phyloP scores from a whole-genome alignment of 2,113 vertebrate genomes.

The Garra rufa region DNA sequence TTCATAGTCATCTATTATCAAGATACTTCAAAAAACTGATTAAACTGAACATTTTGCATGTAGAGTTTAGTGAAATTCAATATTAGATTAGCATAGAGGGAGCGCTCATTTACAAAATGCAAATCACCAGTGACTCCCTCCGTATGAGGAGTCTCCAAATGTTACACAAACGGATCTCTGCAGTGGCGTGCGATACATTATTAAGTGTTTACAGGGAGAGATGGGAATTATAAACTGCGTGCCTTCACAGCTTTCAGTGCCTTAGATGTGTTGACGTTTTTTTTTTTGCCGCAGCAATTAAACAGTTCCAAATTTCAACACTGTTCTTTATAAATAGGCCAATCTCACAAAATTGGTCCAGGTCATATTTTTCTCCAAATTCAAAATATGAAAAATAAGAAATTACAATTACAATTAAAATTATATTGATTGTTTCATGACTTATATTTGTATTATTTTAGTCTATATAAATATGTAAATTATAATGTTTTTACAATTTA shows the following conservation, averaged over 20 bases:
- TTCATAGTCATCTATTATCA: not conserved
- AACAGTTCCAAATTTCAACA: conserved; percentile 41
- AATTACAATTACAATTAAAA: not conserved
- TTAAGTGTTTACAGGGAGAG: conserved; percentile 47
- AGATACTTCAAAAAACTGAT: not conserved
- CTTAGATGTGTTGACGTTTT: conserved; percentile 8
- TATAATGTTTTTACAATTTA: too few relatives aligned
- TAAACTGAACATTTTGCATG: not conserved
- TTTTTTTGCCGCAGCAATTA: conserved; percentile 5
- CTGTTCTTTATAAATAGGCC: not conserved
- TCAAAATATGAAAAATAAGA: not conserved
- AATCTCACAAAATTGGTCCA: not conserved
- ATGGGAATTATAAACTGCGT: not conserved
- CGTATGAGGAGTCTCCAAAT: not conserved
- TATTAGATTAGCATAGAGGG: not conserved
- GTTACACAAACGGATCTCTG: not conserved
- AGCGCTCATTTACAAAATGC: conserved; percentile 26
- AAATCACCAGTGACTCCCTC: not conserved
- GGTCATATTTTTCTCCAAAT: not conserved
- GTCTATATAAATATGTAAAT: too few relatives aligned
- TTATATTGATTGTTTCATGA: not conserved
- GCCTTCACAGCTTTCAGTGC: not conserved
- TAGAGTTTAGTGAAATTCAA: not conserved
- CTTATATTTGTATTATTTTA: too few relatives aligned
- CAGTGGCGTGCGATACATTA: conserved; percentile 46